Percentiles rank a stretch among this genome's conserved stretches.
phyloP scores from a whole-genome alignment of 1,140 invertebrate species.

The Apocrypta bakeri region DNA sequence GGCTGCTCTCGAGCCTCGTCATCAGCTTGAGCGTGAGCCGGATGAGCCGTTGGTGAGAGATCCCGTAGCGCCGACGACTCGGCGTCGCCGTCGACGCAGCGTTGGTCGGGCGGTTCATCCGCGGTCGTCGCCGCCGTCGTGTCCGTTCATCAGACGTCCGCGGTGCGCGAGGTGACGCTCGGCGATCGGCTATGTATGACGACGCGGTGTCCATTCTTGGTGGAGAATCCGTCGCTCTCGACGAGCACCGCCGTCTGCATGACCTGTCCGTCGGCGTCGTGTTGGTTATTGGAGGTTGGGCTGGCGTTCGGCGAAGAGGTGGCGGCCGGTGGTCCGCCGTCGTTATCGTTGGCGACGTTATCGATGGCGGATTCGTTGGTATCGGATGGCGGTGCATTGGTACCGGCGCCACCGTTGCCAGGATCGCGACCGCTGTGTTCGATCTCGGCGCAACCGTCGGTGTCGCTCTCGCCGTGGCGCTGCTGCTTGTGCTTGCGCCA shows the following conservation, averaged over 20 bases:
- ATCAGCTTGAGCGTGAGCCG: background rate
- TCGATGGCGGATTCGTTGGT: too few relatives aligned
- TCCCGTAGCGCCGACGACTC: background rate
- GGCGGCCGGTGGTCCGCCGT: background rate
- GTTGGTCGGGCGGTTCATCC: background rate
- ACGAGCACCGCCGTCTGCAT: conserved; percentile 87
- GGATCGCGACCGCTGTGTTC: conserved; percentile 49
- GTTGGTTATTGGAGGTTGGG: background rate
- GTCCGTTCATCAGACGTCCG: conserved; percentile 73
- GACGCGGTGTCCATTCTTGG: conserved; percentile 90
- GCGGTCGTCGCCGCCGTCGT: conserved; percentile 44
- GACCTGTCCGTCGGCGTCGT: conserved; percentile 69
- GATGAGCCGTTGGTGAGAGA: background rate
- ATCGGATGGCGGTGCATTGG: background rate
- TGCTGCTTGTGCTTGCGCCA: conserved; percentile 91
- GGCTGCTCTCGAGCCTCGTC: background rate
- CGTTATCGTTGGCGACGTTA: too few relatives aligned
- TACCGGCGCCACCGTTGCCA: background rate
- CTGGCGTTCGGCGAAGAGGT: too few relatives aligned
- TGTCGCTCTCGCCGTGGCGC: conserved; percentile 75
- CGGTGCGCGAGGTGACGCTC: conserved; percentile 85
- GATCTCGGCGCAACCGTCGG: conserved; percentile 16
- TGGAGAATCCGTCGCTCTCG: conserved; percentile 86
- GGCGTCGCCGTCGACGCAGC: background rate
- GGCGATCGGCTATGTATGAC: conserved; percentile 91